phyloP scores from a whole-genome alignment of 2,797 vertebrate species.

The Neosilurus mollespiculum region DNA sequence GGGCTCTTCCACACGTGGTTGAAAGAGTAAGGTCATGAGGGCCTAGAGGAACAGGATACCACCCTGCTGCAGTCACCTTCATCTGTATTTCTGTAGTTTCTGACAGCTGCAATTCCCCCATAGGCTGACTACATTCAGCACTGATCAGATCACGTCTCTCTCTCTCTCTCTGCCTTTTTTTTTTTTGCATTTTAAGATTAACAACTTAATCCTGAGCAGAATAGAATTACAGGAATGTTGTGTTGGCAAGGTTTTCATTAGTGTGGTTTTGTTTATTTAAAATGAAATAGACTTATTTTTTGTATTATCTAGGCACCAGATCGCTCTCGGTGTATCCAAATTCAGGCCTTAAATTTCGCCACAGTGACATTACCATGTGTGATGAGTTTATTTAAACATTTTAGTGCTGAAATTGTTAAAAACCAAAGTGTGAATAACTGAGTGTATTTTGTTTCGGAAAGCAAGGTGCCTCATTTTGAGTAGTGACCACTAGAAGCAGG shows the following conservation, averaged over 20 bases:
- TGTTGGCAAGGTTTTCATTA: neutral
- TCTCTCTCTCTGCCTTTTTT: neutral
- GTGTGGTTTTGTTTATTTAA: neutral
- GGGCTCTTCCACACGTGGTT: constrained; percentile 1
- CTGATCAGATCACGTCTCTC: neutral
- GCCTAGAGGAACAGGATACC: neutral
- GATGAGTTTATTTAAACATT: neutral
- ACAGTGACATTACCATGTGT: constrained; percentile 6
- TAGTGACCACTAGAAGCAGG: neutral
- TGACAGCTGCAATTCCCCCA: constrained; percentile 19
- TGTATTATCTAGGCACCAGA: neutral
- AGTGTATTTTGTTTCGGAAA: neutral
- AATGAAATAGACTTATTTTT: neutral
- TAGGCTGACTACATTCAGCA: neutral
- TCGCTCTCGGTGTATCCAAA: neutral
- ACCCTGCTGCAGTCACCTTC: neutral
- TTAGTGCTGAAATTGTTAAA: constrained; percentile 3
- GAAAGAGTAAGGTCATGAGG: constrained; percentile 5
- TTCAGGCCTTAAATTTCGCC: neutral
- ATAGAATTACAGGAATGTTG: neutral
- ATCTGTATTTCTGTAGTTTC: constrained; percentile 43
- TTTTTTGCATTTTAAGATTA: constrained; percentile 6
- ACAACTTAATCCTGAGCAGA: neutral
- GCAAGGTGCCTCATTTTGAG: constrained; percentile 7
- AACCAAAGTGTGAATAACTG: constrained; percentile 20